Evolutionary conservation across 1,140 invertebrate genomes (phyloP).

Genomic region (Caenorhabditis brenneri): DNA sequence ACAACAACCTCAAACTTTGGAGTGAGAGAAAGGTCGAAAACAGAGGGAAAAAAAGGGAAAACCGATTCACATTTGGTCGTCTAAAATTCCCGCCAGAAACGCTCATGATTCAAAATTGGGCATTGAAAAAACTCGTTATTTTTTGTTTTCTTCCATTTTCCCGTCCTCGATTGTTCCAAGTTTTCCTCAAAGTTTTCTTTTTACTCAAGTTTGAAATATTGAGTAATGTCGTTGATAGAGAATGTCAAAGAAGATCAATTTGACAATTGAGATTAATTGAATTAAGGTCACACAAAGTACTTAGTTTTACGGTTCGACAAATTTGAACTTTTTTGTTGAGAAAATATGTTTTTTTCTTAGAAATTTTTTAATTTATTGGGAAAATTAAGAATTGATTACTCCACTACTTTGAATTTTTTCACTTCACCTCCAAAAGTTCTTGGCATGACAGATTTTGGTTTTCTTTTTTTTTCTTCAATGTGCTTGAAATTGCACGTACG

Average conservation of each 20-base stretch:
- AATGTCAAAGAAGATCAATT: too few relatives aligned
- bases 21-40: background rate
- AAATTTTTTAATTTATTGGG: too few relatives aligned
- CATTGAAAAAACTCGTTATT: slow-evolving; percentile 28
- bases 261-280: background rate
- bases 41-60: background rate
- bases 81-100: slow-evolving; percentile 14
- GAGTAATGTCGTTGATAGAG: too few relatives aligned
- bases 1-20: background rate
- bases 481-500: too few relatives aligned
- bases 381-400: too few relatives aligned
- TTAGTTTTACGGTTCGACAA: too few relatives aligned
- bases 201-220: background rate
- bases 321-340: too few relatives aligned
- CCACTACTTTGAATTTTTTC: too few relatives aligned
- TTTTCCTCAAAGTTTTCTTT: slow-evolving; percentile 1
- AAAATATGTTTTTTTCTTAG: too few relatives aligned
- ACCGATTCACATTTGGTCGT: background rate
- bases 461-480: too few relatives aligned
- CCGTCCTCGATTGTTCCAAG: background rate
- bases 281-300: slow-evolving; percentile 19
- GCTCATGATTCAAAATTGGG: slow-evolving; percentile 39
- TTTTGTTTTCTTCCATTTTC: slow-evolving; percentile 11
- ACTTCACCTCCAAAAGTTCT: too few relatives aligned
- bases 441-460: too few relatives aligned